These are phyloP conservation scores for Macroramphosus scolopax DNA, from an alignment of 2,797 vertebrate genomes.

Conservation along the genomic window DNA sequence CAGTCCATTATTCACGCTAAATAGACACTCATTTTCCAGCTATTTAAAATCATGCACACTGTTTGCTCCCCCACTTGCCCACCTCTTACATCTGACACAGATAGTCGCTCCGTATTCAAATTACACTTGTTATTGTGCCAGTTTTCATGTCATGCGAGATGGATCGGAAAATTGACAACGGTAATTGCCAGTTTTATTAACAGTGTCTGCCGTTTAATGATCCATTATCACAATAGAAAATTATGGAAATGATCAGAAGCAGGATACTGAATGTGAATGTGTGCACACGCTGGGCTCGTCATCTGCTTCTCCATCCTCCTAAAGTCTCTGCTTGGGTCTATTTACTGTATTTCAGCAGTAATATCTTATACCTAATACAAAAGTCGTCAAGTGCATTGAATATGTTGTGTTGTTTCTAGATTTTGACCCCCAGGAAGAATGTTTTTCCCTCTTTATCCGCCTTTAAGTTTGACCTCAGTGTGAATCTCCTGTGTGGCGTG, in stretches of 20 bases:
- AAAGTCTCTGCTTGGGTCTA: neutral
- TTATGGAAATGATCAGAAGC: neutral
- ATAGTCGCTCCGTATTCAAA: neutral
- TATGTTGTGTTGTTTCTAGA: neutral
- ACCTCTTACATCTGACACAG: conserved; percentile 2
- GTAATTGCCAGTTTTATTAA: neutral
- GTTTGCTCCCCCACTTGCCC: neutral
- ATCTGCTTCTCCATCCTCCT: neutral
- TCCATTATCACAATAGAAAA: neutral
- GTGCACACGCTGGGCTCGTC: too few species aligned
- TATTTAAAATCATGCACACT: conserved; percentile 3
- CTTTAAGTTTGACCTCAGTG: neutral
- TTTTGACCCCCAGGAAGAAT: neutral
- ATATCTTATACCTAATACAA: too few species aligned
- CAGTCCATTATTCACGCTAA: conserved; percentile 2
- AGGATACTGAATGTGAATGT: neutral
- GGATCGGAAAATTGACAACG: neutral
- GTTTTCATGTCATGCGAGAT: neutral
- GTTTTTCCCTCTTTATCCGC: too few species aligned
- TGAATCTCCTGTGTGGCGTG: neutral
- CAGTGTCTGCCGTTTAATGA: neutral
- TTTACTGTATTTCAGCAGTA: neutral
- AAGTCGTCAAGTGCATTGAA: too few species aligned
- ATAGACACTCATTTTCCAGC: conserved; percentile 8
- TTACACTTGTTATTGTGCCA: conserved; percentile 8